Evolutionary conservation across 2,888 invertebrate species (phyloP).

Genomic region (Taenaris catops): DNA sequence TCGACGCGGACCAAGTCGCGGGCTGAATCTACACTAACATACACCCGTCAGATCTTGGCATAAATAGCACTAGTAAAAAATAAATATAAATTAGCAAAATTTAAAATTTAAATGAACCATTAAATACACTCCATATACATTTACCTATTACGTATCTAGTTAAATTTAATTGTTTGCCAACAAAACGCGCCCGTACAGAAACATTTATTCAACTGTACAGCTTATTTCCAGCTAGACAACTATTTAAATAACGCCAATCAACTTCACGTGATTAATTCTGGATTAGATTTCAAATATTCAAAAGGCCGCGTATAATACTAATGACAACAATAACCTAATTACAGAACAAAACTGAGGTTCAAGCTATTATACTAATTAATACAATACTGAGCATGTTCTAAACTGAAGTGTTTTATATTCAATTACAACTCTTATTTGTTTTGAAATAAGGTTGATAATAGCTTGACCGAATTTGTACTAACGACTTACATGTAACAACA

Average conservation of each 20-base stretch:
- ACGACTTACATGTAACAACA: background rate
- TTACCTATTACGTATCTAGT: background rate
- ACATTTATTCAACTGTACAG: slow-evolving; percentile 10
- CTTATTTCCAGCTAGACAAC: slow-evolving; percentile 4
- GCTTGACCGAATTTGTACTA: slow-evolving; percentile 3
- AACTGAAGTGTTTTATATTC: slow-evolving; percentile 4
- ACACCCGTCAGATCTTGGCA: too few relatives aligned
- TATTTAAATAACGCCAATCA: slow-evolving; percentile 13
- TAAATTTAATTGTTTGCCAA: slow-evolving; percentile 6
- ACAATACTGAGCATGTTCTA: slow-evolving; percentile 2
- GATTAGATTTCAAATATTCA: slow-evolving; percentile 20
- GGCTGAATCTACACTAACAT: too few relatives aligned
- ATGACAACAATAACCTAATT: slow-evolving; percentile 23
- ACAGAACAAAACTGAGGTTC: slow-evolving; percentile 20
- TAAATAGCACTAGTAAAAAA: too few relatives aligned
- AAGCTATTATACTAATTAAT: slow-evolving; percentile 21
- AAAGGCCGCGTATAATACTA: slow-evolving; percentile 16
- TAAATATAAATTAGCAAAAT: too few relatives aligned
- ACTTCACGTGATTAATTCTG: slow-evolving; percentile 11
- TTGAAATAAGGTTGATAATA: background rate
- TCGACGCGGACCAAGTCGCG: too few relatives aligned
- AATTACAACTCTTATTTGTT: slow-evolving; percentile 2
- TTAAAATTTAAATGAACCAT: too few relatives aligned
- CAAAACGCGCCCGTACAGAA: slow-evolving; percentile 8
- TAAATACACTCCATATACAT: slow-evolving; percentile 1